These are phyloP conservation scores for Thereva nobilitata DNA, from an alignment of 2,888 invertebrate species.

Conservation along the genomic window DNA sequence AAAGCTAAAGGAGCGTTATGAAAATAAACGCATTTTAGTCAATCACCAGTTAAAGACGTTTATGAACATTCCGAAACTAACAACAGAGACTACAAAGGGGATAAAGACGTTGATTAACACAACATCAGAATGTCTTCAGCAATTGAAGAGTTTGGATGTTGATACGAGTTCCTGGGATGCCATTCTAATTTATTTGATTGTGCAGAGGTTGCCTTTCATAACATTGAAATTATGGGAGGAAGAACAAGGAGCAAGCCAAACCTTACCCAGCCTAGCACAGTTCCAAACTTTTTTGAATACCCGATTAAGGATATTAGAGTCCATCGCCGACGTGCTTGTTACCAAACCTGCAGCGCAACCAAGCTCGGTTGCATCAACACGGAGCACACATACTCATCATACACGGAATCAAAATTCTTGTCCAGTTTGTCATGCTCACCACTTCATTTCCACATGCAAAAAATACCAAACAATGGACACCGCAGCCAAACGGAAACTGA, in stretches of 20 bases:
- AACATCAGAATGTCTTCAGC: conserved; percentile 3
- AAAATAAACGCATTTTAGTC: conserved; percentile 36
- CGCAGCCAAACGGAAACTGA: not conserved
- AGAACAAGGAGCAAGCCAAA: conserved; percentile 2
- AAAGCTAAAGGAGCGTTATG: conserved; percentile 31
- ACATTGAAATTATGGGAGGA: conserved; percentile 5
- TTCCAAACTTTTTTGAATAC: not conserved
- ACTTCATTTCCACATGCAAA: not conserved
- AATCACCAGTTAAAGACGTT: conserved; percentile 34
- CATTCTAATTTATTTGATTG: not conserved
- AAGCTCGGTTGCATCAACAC: not conserved
- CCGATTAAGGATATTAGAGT: conserved; percentile 3
- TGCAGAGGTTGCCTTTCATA: not conserved
- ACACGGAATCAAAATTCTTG: not conserved
- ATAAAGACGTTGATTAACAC: conserved; percentile 35
- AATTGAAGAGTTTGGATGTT: not conserved
- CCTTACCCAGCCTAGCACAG: not conserved
- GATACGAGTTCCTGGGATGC: not conserved
- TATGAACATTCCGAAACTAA: conserved; percentile 5
- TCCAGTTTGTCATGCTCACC: not conserved
- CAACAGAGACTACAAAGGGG: conserved; percentile 6
- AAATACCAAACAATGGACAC: conserved; percentile 6
- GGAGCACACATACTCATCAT: not conserved
- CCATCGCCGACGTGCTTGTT: not conserved
- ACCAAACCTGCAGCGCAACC: not conserved